Conservation (phyloP, 2,888 invertebrate species). For the Aphidius colemani region DNA sequence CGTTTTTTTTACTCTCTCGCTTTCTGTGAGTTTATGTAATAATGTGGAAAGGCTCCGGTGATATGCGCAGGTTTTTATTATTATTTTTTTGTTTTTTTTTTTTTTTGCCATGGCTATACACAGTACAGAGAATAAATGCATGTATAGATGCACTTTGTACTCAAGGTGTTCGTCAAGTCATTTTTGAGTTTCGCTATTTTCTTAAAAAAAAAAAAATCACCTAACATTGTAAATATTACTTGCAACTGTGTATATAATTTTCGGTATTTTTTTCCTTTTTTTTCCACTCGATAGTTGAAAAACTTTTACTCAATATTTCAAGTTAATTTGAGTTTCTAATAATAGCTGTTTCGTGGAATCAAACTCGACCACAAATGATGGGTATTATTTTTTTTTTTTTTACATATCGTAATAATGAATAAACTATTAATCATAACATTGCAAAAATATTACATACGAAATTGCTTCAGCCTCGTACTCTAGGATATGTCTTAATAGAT, state of each 20-base stretch:
- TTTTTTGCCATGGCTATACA: slow-evolving; percentile 14
- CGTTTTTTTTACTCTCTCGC: too few species aligned
- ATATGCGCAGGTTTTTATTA: slow-evolving; percentile 19
- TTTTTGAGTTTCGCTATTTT: slow-evolving; percentile 45
- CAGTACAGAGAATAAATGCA: slow-evolving; percentile 45
- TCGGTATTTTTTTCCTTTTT: neutral
- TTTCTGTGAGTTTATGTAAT: slow-evolving; percentile 47
- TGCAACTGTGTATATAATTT: too few species aligned
- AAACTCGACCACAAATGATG: too few species aligned
- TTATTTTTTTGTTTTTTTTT: neutral
- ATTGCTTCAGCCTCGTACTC: too few species aligned
- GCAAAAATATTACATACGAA: too few species aligned
- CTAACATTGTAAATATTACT: neutral
- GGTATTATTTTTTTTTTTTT: too few species aligned
- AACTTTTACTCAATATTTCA: neutral
- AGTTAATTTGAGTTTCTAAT: too few species aligned
- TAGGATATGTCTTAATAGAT: too few species aligned
- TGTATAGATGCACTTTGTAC: slow-evolving; percentile 47
- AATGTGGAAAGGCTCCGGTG: slow-evolving; percentile 43
- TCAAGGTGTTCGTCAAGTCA: slow-evolving; percentile 51
- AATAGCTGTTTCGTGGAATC: too few species aligned
- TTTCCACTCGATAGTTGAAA: neutral
- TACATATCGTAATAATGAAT: too few species aligned
- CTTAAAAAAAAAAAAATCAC: neutral
- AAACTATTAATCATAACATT: too few species aligned